These are phyloP conservation scores for Scelioninae gen. 1 DNA, from an alignment of 2,888 invertebrate species.

Conservation along the genomic window DNA sequence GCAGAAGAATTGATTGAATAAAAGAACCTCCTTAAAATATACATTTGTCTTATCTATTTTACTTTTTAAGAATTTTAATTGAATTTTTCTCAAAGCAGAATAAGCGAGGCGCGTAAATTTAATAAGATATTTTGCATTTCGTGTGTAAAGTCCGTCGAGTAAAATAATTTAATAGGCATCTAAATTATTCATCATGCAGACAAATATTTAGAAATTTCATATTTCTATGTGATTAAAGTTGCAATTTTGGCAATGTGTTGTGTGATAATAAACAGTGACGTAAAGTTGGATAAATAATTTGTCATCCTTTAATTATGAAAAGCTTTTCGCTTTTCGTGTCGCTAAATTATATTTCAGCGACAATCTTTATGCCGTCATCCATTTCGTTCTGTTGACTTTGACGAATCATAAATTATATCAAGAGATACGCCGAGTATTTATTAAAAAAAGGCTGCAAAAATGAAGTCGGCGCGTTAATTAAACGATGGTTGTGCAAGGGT, in stretches of 20 bases:
- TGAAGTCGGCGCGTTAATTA: conserved; percentile 53
- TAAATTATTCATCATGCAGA: conserved; percentile 14
- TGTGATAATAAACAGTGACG: conserved; percentile 43
- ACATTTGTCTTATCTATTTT: too few relatives aligned
- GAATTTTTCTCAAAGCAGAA: conserved; percentile 48
- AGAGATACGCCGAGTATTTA: conserved; percentile 59
- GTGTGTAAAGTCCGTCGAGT: conserved; percentile 46
- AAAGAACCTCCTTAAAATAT: too few relatives aligned
- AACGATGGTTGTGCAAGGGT: conserved; percentile 46
- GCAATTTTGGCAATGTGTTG: conserved; percentile 11
- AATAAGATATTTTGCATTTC: conserved; percentile 46
- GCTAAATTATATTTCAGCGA: conserved; percentile 57
- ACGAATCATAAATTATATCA: conserved; percentile 67
- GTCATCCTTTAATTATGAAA: conserved; percentile 63
- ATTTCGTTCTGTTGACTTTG: conserved; percentile 68
- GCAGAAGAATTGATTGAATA: too few relatives aligned
- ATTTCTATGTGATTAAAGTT: conserved; percentile 52
- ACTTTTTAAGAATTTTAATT: conserved; percentile 51
- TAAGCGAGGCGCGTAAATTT: conserved; percentile 59
- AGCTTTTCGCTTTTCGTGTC: conserved; percentile 51
- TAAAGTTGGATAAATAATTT: conserved; percentile 64
- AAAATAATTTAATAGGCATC: conserved; percentile 65
- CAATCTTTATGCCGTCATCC: conserved; percentile 62
- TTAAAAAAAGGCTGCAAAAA: conserved; percentile 46
- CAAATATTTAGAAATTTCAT: conserved; percentile 45